A percentile compares a stretch with the other conserved stretches of the same genome.
Conservation (phyloP, 2,888 invertebrate species). For the Azorinus chamasolen region DNA sequence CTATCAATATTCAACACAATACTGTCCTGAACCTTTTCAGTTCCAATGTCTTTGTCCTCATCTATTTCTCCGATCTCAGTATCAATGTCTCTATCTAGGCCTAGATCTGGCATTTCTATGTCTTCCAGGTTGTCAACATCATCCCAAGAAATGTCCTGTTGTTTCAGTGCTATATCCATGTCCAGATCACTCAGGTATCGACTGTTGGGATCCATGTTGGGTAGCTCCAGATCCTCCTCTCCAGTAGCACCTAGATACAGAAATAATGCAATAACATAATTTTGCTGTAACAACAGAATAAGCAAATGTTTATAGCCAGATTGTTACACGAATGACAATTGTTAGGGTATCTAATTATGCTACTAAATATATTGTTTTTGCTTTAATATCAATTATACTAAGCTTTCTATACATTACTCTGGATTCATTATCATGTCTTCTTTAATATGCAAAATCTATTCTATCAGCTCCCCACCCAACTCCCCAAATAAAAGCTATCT, state of each 20-base stretch:
- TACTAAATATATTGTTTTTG: too few species aligned
- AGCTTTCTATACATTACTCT: too few species aligned
- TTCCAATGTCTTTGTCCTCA: slow-evolving; percentile 10
- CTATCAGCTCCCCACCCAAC: too few species aligned
- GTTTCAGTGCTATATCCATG: background rate
- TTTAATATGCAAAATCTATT: too few species aligned
- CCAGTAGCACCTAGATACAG: slow-evolving; percentile 4
- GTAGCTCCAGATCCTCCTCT: slow-evolving; percentile 38
- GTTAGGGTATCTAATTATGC: too few species aligned
- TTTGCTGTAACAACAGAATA: background rate
- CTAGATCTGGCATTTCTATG: slow-evolving; percentile 56
- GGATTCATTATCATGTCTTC: too few species aligned
- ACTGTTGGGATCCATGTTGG: slow-evolving; percentile 45
- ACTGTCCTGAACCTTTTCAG: background rate
- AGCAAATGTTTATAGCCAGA: too few species aligned
- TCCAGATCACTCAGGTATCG: background rate
- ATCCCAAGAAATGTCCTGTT: slow-evolving; percentile 54
- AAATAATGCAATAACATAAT: background rate
- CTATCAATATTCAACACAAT: slow-evolving; percentile 1
- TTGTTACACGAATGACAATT: too few species aligned
- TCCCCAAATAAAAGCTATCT: too few species aligned
- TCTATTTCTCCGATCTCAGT: background rate
- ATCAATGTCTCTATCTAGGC: slow-evolving; percentile 9
- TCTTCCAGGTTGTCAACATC: slow-evolving; percentile 60
- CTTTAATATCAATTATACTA: too few species aligned